Conservation (phyloP, 2,113 vertebrate species). For the Tachuris rubrigastra region DNA sequence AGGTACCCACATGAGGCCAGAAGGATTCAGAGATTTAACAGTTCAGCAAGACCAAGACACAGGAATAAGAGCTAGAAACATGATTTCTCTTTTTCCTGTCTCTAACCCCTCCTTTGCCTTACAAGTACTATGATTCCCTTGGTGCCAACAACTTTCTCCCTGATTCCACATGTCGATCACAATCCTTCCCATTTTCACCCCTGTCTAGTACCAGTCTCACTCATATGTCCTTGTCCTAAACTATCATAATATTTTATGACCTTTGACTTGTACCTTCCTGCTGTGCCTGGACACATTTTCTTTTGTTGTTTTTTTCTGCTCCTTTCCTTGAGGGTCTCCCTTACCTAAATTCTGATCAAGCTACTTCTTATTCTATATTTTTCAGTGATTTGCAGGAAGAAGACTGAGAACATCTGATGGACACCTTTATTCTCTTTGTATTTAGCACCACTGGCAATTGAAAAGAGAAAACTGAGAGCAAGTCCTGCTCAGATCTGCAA, state of each 20-base stretch:
- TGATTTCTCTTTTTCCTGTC: background rate
- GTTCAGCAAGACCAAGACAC: background rate
- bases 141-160: background rate
- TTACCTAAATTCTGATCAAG: background rate
- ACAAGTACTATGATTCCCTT: background rate
- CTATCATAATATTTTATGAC: background rate
- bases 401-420: background rate
- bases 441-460: slow-evolving; percentile 1
- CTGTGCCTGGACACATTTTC: background rate
- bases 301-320: background rate
- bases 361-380: background rate
- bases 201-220: background rate
- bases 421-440: slow-evolving; percentile 4
- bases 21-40: background rate
- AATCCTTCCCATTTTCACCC: background rate
- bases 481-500: slow-evolving; percentile 4
- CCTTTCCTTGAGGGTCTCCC: background rate
- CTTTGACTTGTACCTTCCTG: background rate
- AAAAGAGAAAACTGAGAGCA: slow-evolving; percentile 20
- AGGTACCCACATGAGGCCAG: background rate
- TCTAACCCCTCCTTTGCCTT: background rate
- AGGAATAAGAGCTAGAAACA: background rate
- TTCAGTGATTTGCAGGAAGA: background rate
- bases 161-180: background rate
- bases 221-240: background rate